A percentile compares a stretch with the other conserved stretches of the same genome.
Evolutionary conservation across 2,888 invertebrate species (phyloP).

Genomic region (Leptura quadrifasciata): DNA sequence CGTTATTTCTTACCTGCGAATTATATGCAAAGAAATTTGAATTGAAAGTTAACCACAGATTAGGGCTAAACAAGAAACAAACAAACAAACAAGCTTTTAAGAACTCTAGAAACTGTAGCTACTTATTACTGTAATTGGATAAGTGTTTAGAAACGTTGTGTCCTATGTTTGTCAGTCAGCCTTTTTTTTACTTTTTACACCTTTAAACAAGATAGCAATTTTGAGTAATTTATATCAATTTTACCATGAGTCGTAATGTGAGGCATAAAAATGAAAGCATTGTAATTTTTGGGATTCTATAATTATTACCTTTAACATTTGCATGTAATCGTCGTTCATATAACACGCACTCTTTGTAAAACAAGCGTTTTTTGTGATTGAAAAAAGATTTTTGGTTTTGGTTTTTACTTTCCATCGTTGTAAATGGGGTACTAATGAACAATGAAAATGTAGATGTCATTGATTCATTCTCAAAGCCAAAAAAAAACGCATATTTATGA

Average conservation of each 20-base stretch:
- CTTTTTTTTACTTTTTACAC: constrained; percentile 8
- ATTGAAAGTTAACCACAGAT: constrained; percentile 20
- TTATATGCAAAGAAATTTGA: constrained; percentile 13
- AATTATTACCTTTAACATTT: no score
- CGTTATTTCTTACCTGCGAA: neutral
- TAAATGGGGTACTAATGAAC: no score
- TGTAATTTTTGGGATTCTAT: neutral
- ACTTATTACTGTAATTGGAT: constrained; percentile 24
- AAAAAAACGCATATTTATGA: no score
- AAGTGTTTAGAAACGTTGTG: constrained; percentile 11
- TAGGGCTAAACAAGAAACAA: constrained; percentile 18
- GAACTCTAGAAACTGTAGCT: constrained; percentile 1
- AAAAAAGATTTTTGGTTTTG: no score
- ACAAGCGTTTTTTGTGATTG: no score
- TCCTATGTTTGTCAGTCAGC: neutral
- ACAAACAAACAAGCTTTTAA: constrained; percentile 15
- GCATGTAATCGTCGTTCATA: no score
- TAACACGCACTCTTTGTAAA: no score
- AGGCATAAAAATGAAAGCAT: neutral
- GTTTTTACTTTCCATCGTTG: no score
- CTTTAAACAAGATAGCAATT: constrained; percentile 4
- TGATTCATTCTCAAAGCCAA: no score
- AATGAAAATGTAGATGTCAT: no score
- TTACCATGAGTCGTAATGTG: neutral
- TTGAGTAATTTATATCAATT: neutral